Percentiles rank a stretch among this genome's conserved stretches.
Conservation (phyloP, 2,797 vertebrate species). For the Protosalanx chinensis region DNA sequence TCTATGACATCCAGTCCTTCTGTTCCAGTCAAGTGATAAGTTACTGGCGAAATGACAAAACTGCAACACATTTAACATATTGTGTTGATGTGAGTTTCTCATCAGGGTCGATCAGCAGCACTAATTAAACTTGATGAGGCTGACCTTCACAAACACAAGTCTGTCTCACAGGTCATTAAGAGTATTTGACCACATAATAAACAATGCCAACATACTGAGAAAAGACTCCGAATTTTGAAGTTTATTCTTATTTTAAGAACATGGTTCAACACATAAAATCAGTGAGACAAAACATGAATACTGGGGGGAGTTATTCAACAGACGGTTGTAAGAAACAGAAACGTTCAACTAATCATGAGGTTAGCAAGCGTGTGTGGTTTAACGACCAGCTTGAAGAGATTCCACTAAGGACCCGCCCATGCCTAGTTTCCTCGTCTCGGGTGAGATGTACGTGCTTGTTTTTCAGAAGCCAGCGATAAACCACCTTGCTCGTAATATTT, state of each 20-base stretch:
- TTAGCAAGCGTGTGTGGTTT: neutral
- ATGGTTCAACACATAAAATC: slow-evolving; percentile 48
- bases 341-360: neutral
- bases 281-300: slow-evolving; percentile 42
- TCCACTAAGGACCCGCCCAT: slow-evolving; percentile 29
- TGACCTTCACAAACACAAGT: too few relatives aligned
- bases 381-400: slow-evolving; percentile 36
- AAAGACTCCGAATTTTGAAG: slow-evolving; percentile 37
- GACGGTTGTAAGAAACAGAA: slow-evolving; percentile 28
- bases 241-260: slow-evolving; percentile 75
- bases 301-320: slow-evolving; percentile 33
- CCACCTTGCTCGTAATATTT: slow-evolving; percentile 21
- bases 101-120: too few relatives aligned
- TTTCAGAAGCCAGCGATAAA: slow-evolving; percentile 19
- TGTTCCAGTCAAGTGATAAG: too few relatives aligned
- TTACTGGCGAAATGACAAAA: too few relatives aligned
- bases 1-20: too few relatives aligned
- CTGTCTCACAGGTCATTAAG: too few relatives aligned
- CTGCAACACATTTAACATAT: too few relatives aligned
- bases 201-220: too few relatives aligned
- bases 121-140: too few relatives aligned
- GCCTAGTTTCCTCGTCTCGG: slow-evolving; percentile 29
- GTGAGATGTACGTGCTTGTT: slow-evolving; percentile 55
- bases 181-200: too few relatives aligned
- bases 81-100: too few relatives aligned